Base-by-base conservation (phyloP, 2,888 invertebrate genomes). In the Cosmorhoe ocellata region DNA sequence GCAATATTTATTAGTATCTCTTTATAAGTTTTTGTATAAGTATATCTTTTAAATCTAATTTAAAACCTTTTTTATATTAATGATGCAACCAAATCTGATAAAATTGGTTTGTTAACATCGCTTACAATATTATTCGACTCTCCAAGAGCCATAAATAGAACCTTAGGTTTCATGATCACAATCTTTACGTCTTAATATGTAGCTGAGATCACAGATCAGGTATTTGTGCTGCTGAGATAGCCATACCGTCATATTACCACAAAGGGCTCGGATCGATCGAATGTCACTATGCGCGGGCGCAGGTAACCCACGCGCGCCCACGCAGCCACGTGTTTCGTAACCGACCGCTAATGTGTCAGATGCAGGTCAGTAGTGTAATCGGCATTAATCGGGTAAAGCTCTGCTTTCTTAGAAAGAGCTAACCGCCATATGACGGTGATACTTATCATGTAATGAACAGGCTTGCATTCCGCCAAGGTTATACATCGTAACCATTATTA, bases 221-320 rank as follows among this genome's bases (percentile, higher is more conserved):
- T 24, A 24, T 24, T 8, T 26, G 7, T 24, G 6, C 24, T 24
- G 24, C 24, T 24, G 5, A 24, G 7, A 24, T 24, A 24, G 6
- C 18, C 37, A 31, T 37, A 22, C 26, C 30, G 18, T 26, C 31
- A 47, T 30, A 34, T 34, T 44, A 28, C 11, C 28, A 37, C 44
- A 39, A 41, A 46, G 46, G 42, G 51, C 41, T 45, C 27, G 30
- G 31, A 39, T 47, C 46, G 39, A 34, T 39, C 9, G 46, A 44
- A 30, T 44, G 44, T 44, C 30, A 41, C 14, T 7, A 28, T 51
- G 51, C 53, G 53, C 53, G 37, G 38, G 54, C 50, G 50, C 55
- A 57, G 55, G 52, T 56, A 53, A 32, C 66, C 66, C 61, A 64
- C 64, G 58, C 58, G 43, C 60, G 56, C 59, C 61, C 57, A 58